These are phyloP conservation scores for Lacanobia oleracea DNA, from an alignment of 2,888 invertebrate species.

Conservation along the genomic window DNA sequence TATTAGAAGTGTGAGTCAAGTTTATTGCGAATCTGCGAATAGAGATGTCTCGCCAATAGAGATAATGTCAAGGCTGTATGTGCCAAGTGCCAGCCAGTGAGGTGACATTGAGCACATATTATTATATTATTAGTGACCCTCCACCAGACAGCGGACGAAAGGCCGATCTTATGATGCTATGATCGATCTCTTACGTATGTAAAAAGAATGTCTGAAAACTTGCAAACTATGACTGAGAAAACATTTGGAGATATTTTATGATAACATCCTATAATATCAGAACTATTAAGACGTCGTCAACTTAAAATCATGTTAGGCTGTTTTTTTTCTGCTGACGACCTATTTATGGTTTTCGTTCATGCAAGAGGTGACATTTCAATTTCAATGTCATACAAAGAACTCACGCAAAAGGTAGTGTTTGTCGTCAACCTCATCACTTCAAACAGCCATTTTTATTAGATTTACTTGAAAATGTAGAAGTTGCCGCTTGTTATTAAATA, in stretches of 20 bases:
- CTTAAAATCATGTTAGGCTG: not conserved
- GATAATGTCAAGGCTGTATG: constrained; percentile 77
- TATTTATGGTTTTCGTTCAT: not conserved
- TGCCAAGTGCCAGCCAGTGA: constrained; percentile 57
- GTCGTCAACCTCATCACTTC: constrained; percentile 1
- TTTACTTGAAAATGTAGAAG: constrained; percentile 5
- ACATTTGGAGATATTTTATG: not conserved
- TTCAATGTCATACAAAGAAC: not conserved
- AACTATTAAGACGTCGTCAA: not conserved
- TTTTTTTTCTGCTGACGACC: not conserved
- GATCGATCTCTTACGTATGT: constrained; percentile 5
- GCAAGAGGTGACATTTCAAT: constrained; percentile 4
- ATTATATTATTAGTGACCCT: constrained; percentile 64
- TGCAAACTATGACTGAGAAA: constrained; percentile 10
- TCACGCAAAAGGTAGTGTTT: not conserved
- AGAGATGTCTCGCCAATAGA: constrained; percentile 55
- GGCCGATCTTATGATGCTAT: constrained; percentile 5
- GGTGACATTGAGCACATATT: constrained; percentile 74
- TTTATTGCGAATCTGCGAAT: constrained; percentile 41
- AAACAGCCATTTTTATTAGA: constrained; percentile 10
- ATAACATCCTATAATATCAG: not conserved
- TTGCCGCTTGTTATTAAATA: constrained; percentile 32
- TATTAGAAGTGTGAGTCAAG: constrained; percentile 43
- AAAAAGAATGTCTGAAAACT: constrained; percentile 25
- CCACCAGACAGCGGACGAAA: constrained; percentile 33